Evolutionary conservation across 2,113 vertebrate species (phyloP), one percentile per base, ranked within the genome.

Genomic region (Pangasianodon hypophthalmus): DNA sequence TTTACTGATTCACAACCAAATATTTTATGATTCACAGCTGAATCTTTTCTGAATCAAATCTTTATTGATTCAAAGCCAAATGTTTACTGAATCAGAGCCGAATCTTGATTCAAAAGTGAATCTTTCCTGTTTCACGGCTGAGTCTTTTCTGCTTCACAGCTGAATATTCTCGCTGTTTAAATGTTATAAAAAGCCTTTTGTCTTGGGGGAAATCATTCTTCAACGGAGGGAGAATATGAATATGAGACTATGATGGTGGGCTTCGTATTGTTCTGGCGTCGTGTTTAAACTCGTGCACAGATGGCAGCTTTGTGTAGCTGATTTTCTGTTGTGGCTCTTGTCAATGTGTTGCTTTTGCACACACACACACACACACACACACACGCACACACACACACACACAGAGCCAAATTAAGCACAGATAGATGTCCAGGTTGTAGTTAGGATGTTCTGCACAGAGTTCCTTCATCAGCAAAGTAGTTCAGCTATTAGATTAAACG

Each of bases 251-350:
- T 54, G 77, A 80, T 52, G 77, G 24, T 16, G 77, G 77, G 48
- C 46, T 52, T n/a, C 16, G n/a, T 3, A 54, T 54, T 82, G 50
- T 82, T 56, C 50, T 82, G 29, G 29, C 8, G 16, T 18, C 29
- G 80, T 56, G 29, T 82, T 52, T 56, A 82, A 82, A 56, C 29
- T 21, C 50, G 3, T 21, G 48, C 29, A 56, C 80, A 82, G 80
- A 82, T 82, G 80, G 80, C 50, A 19, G 50, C 80, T 82, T 82
- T 82, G 50, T 56, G 50, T 54, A 9, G 80, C 80, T 82, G 50
- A 82, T 82, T 82, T 82, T 82, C 80, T 82, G 80, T 82, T 3
- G 75, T 79, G 75, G 44, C 44, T 77, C 18, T 75, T 44, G 77
- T 80, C 26, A n/a, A 32, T 19, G 29, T 82, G 79, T 82, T 82